Evolutionary conservation across 2,113 vertebrate genomes (phyloP), one percentile per base, ranked within the genome.

Genomic region (Rhinichthys klamathensis): DNA sequence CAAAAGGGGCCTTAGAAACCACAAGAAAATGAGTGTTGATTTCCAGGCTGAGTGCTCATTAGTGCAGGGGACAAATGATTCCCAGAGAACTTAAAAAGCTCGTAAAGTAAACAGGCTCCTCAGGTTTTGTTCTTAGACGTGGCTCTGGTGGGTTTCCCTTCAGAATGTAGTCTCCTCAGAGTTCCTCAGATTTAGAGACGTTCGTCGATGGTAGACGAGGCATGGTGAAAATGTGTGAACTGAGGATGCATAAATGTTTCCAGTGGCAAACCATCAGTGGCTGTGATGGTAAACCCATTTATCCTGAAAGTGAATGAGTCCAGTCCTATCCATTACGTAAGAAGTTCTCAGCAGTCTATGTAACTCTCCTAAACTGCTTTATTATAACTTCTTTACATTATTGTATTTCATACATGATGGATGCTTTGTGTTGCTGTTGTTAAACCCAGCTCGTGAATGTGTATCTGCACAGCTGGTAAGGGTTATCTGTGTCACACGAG

Each of bases 401-500:
- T 15, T 27, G 23, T 6, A 16, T 74, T 49, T 74, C 13, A 15
- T 46, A 25, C 12, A 25, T 2, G 11, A 25, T 27, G 23, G 41
- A 12, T 11, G n/a, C 35, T 63, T 63, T 10, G 6, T 11, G 38
- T 80, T 63, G 56, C 13, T 44, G n/a, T 63, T 63, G 4, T 78
- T 79, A 16, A 60, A 41, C 76, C 32, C 3, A 12, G 15, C 15
- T 32, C 0, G n/a, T 80, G 9, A 63, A 80, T 27, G 10, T 65
- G n/a, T 54, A 79, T 11, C 72, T 69, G 7, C 46, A 16, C 11
- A 46, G 51, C 72, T 91, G 89, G 90, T 90, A 89, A 87, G 85
- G 89, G 87, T 87, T 89, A 87, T 91, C 90, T 91, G 91, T 89
- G 84, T 84, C 27, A 60, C 76, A 84, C 2, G 1, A 3, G 35